Evolutionary conservation across 1,140 invertebrate genomes (phyloP), one percentile per base, ranked within the genome.

Genomic region (Drosophila persimilis): DNA sequence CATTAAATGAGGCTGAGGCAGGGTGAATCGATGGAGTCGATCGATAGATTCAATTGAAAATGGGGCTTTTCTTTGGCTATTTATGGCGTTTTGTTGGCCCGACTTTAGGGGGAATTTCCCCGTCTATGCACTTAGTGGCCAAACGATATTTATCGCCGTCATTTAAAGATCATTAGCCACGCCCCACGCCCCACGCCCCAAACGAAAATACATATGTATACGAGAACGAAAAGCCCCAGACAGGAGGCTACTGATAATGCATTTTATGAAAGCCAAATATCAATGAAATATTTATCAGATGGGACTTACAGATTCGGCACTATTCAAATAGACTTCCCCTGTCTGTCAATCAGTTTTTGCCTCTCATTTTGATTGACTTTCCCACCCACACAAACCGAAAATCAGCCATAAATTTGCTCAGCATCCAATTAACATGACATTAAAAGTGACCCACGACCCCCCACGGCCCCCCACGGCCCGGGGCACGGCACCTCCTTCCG

Each of bases 111-210:
- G 26, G 35, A 52, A 24, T 41, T 58, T 20, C 13, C 31, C 15
- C 9, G 29, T 57, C 50, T 24, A 31, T 24, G 43, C 45, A 62
- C 24, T 53, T 45, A 58, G 57, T 61, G 53, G 55, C 24, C 73
- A 29, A 44, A 50, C 67, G 74, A 78, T 78, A 77, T 78, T 73
- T 78, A 73, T 73, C 41, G 57, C 31, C 31, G 53, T 77, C 77
- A 79, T 74, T 80, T 79, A 81, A 81, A 81, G 78, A 70, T 76
- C 79, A 74, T 55, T 52, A 52, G 70, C 56, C 62, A 69, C 79
- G 74, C 79, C 79, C 70, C 53, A 13, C 35, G 15, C n/a, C n/a
- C n/a, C n/a, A n/a, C n/a, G n/a, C 9, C 29, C 8, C 11, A 13
- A 13, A 31, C 29, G 8, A n/a, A 58, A 73, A 47, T 55, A 43